These are phyloP conservation scores for Xenopus borealis DNA, from an alignment of 2,113 vertebrate species.

Conservation along the genomic window DNA sequence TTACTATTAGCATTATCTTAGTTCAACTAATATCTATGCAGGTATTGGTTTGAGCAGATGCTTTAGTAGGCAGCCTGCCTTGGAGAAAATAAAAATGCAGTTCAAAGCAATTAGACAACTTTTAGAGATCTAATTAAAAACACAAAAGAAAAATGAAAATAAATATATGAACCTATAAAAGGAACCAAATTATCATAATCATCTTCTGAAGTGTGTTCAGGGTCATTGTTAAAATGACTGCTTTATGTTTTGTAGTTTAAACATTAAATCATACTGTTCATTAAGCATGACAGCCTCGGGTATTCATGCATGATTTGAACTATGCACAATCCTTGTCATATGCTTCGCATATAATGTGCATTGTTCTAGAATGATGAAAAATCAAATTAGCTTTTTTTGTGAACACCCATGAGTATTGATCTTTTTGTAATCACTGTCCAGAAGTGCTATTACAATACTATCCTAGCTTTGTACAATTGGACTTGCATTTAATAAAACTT, in stretches of 20 bases:
- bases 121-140: too few species aligned
- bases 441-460: not conserved
- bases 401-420: not conserved
- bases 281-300: constrained; percentile 29
- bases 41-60: too few species aligned
- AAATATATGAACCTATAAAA: too few species aligned
- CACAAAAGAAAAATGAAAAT: too few species aligned
- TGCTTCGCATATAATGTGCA: constrained; percentile 26
- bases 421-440: not conserved
- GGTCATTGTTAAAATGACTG: not conserved
- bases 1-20: too few species aligned
- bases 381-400: constrained; percentile 15
- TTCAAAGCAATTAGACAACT: too few species aligned
- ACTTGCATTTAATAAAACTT: not conserved
- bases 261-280: constrained; percentile 33
- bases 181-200: too few species aligned
- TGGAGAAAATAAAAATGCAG: too few species aligned
- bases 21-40: too few species aligned
- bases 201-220: not conserved
- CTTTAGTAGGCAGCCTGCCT: too few species aligned
- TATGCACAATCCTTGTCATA: constrained; percentile 19
- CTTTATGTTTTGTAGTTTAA: not conserved
- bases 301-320: constrained; percentile 32
- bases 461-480: not conserved
- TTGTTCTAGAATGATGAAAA: constrained; percentile 33